Evolutionary conservation across 2,888 invertebrate genomes (phyloP).

Genomic region (Phengaris alcon): DNA sequence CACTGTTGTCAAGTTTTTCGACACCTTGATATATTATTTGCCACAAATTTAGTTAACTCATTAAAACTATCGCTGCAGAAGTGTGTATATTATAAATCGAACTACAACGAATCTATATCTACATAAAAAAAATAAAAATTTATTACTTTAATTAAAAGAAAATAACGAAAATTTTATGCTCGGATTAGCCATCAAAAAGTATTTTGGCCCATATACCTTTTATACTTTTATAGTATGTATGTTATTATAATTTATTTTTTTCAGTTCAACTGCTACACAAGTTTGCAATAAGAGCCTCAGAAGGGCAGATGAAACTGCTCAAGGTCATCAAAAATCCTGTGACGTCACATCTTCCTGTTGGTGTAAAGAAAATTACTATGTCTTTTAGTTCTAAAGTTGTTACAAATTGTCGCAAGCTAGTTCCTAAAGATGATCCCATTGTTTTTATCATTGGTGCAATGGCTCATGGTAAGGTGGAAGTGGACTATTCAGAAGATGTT

Average conservation of each 20-base stretch:
- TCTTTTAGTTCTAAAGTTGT: constrained; percentile 90
- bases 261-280: constrained; percentile 97
- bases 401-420: constrained; percentile 85
- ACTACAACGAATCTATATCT: too few relatives aligned
- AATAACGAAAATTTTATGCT: too few relatives aligned
- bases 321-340: constrained; percentile 99
- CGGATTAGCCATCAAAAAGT: too few relatives aligned
- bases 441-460: constrained; percentile 97
- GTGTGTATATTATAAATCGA: too few relatives aligned
- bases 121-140: too few relatives aligned
- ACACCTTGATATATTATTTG: too few relatives aligned
- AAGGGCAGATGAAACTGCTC: constrained; percentile 92
- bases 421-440: constrained; percentile 89
- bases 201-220: too few relatives aligned
- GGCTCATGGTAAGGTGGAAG: constrained; percentile 95
- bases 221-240: too few relatives aligned
- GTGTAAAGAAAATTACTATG: constrained; percentile 92
- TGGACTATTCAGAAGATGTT: constrained; percentile 93
- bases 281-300: constrained; percentile 93
- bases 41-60: too few relatives aligned
- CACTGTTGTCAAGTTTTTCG: too few relatives aligned
- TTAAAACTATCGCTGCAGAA: too few relatives aligned
- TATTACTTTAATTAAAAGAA: too few relatives aligned
- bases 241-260: constrained; percentile 46
- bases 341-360: constrained; percentile 95